A percentile compares a stretch with the other conserved stretches of the same genome.
Evolutionary conservation across 2,888 invertebrate species (phyloP).

Genomic region (Mimachlamys varia): DNA sequence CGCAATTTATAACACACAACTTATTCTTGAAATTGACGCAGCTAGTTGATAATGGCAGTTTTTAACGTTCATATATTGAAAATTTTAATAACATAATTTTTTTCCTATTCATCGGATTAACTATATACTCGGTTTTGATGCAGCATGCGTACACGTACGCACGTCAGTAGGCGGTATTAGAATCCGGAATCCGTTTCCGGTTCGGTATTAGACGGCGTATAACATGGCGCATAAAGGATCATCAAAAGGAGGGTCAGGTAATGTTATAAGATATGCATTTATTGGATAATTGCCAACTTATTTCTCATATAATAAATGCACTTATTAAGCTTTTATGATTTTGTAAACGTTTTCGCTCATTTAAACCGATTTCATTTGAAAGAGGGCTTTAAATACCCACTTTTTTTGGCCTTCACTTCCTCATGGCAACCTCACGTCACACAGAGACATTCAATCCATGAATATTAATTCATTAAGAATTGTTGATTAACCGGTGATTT

Average conservation of each 20-base stretch:
- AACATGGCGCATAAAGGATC: neutral
- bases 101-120: too few species aligned
- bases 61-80: too few species aligned
- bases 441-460: conserved; percentile 12
- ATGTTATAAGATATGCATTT: neutral
- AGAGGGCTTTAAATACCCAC: neutral
- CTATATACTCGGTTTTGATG: too few species aligned
- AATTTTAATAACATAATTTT: too few species aligned
- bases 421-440: conserved; percentile 34
- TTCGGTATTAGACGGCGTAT: neutral
- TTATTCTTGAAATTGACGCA: too few species aligned
- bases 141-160: too few species aligned
- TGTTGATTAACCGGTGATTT: neutral
- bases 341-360: neutral
- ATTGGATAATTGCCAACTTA: neutral
- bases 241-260: conserved; percentile 17
- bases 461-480: neutral
- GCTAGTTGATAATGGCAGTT: too few species aligned
- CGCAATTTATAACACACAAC: too few species aligned
- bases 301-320: neutral
- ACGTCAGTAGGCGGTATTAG: neutral
- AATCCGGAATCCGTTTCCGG: conserved; percentile 26
- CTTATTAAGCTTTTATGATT: neutral
- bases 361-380: neutral
- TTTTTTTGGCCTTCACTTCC: neutral